Evolutionary conservation across 2,888 invertebrate species (phyloP), one percentile per base, ranked within the genome.

Genomic region (Microctonus aethiopoides): DNA sequence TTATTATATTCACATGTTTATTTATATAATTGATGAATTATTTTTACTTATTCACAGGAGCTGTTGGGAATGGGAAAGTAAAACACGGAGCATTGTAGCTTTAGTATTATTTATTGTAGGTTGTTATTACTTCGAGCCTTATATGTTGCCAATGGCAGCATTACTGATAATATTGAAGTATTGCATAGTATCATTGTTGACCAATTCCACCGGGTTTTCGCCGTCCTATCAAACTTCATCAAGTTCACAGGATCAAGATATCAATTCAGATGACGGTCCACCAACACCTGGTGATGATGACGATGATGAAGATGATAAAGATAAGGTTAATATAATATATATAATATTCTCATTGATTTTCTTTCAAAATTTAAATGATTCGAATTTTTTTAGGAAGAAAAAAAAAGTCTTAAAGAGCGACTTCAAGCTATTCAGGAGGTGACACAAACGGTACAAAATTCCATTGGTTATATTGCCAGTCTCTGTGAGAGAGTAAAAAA

Each of bases 61-160:
- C 86, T 98, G 97, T 86, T 97, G 98, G 84, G 95, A 97, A 87
- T 99, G 99, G 99, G 97, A 99, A 83, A 97, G 95, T 5, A 93
- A 94, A 66, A 85, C 94, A 46, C 90, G 95, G 76, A 97, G 96
- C 76, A 90, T 94, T 77, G 87, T 94, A 52, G 96, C 97, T 0
- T 91, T 99, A 62, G 87, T 94, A 22, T 88, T 93, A 16, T 99
- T 97, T 91, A 89, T 99, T 65, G 88, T 96, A 0, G 91, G 94
- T 67, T 97, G 97, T 80, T 96, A 97, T 86, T 96, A 95, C 87
- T 97, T 98, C 84, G 94, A 99, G 86, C 93, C 97, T 79, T 99
- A 95, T 91, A 98, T 99, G 93, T 87, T 98, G 70, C 99, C 99
- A 0, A 88, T 94, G 2, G 89, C 92, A 11, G 89, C 97, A 26